Evolutionary conservation across 2,113 vertebrate genomes (phyloP), one percentile per base, ranked within the genome.

Genomic region (Daubentonia madagascariensis): DNA sequence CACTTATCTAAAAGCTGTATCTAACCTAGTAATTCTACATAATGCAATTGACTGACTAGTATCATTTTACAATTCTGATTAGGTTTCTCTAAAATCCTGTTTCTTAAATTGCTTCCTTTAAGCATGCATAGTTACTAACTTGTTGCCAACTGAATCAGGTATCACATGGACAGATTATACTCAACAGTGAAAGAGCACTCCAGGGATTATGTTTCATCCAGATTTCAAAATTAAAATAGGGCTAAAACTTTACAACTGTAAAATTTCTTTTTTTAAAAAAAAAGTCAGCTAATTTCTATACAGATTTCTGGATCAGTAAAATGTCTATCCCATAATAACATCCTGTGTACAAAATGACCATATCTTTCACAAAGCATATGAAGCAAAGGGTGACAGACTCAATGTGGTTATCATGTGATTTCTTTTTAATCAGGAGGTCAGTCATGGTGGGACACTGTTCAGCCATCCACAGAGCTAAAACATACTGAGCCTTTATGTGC

Each of bases 101-200:
- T 99, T 99, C 98, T 98, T 98, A 99, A 98, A 98, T 97, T 98
- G 97, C 98, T 98, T 99, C 98, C 98, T 98, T 98, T 98, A 98
- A 98, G 98, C 96, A 98, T 98, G 98, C 97, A 96, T 68, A 98
- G 97, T 97, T 98, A 97, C 98, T 98, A 98, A 98, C 99, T 98
- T 99, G 98, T 98, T 98, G 98, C 98, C 97, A 97, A 96, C 97
- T 98, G 97, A 98, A 98, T 98, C 98, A 98, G 97, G 98, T 97
- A 98, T 97, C 97, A 89, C 96, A 97, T 96, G 98, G 98, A 98
- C 98, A 98, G 98, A 98, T 98, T 95, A 98, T 70, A 96, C 32
- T 70, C 96, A 96, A 94, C 79, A 75, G 91, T 67, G 96, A 90
- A 98, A 97, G 88, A 96, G 85, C 92, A 95, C 98, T 98, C 97